These are phyloP conservation scores for Calephelis virginiensis DNA, from an alignment of 1,140 invertebrate genomes.

Conservation along the genomic window DNA sequence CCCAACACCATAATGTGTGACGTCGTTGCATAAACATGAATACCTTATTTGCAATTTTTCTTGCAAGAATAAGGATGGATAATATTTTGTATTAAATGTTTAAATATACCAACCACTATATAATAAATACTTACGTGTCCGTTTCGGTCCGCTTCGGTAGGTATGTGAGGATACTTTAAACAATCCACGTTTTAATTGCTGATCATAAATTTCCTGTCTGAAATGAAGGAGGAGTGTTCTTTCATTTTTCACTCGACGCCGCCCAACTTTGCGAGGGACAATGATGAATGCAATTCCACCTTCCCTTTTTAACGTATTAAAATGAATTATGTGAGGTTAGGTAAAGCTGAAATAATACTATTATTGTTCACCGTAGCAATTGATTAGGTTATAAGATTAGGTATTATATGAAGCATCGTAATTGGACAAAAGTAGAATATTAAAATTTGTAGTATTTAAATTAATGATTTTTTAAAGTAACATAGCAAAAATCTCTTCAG, in stretches of 20 bases:
- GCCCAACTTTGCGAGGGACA: conserved; percentile 11
- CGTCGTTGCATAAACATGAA: no score
- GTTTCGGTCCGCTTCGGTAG: neutral
- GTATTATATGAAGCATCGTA: no score
- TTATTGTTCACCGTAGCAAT: neutral
- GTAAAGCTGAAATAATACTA: neutral
- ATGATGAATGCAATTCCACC: conserved; percentile 11
- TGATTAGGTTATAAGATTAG: no score
- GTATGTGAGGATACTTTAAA: neutral
- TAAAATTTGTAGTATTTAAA: no score
- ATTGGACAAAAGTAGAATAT: no score
- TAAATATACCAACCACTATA: neutral
- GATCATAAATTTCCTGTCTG: neutral
- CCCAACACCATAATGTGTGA: no score
- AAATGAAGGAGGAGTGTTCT: conserved; percentile 5
- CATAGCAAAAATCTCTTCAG: no score
- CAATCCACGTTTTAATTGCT: neutral
- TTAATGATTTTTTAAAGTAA: no score
- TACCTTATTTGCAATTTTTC: no score
- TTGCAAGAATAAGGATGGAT: no score
- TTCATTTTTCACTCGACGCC: conserved; percentile 8
- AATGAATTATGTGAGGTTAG: neutral
- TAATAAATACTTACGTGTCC: neutral
- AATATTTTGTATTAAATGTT: no score
- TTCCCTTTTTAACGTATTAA: neutral